Conservation (phyloP, 2,888 invertebrate species). For the Ecliptopera silaceata region DNA sequence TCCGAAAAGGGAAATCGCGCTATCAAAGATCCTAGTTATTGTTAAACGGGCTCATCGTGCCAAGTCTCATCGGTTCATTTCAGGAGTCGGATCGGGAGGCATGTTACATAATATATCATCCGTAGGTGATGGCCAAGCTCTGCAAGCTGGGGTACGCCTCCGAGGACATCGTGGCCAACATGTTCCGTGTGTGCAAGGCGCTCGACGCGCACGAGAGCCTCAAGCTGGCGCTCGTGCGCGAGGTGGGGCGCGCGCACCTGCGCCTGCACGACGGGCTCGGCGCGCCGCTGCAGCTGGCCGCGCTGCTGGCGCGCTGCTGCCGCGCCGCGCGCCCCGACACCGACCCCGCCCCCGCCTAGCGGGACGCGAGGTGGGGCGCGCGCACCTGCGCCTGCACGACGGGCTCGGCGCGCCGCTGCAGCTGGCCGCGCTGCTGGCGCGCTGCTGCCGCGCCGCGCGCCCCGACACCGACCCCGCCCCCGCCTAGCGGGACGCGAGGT, state of each 20-base stretch:
- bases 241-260: slow-evolving; percentile 96
- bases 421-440: slow-evolving; percentile 93
- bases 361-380: slow-evolving; percentile 93
- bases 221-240: slow-evolving; percentile 93
- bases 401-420: slow-evolving; percentile 85
- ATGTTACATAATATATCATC: no score
- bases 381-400: slow-evolving; percentile 20
- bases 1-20: no score
- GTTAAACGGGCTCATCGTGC: no score
- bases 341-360: no score
- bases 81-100: no score
- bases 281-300: slow-evolving; percentile 95
- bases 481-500: no score
- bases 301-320: slow-evolving; percentile 93
- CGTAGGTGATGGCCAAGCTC: slow-evolving; percentile 91
- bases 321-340: slow-evolving; percentile 52
- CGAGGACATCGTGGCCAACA: slow-evolving; percentile 97
- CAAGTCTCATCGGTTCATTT: no score
- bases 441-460: slow-evolving; percentile 85
- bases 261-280: slow-evolving; percentile 94
- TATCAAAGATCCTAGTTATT: no score
- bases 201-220: slow-evolving; percentile 90
- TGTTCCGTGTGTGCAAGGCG: slow-evolving; percentile 96
- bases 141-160: slow-evolving; percentile 98
- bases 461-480: slow-evolving; percentile 32